A percentile compares a stretch with the other conserved stretches of the same genome.
Conservation (phyloP, 2,113 vertebrate genomes). For the Illadopsis cleaveri region DNA sequence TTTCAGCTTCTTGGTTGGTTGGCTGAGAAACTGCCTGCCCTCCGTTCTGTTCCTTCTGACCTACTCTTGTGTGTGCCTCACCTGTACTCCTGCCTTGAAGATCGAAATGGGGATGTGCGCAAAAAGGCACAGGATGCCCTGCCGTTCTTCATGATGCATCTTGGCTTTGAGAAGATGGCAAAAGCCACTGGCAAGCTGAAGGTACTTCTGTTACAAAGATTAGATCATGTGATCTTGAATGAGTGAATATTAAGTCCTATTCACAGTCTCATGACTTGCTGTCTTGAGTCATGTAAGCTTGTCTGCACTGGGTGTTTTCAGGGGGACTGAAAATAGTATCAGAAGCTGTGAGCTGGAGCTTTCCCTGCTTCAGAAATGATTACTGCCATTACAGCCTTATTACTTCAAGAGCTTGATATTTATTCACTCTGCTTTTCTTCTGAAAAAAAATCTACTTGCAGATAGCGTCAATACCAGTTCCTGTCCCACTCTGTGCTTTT, state of each 20-base stretch:
- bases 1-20: conserved; percentile 91
- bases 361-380: background rate
- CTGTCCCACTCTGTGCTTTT: background rate
- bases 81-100: conserved; percentile 91
- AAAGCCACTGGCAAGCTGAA: conserved; percentile 94
- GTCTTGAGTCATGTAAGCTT: background rate
- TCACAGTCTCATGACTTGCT: background rate
- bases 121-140: conserved; percentile 96
- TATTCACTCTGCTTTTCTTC: background rate
- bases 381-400: background rate
- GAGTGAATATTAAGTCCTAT: background rate
- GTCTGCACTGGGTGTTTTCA: background rate
- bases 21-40: conserved; percentile 89
- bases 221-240: background rate
- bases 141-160: conserved; percentile 97
- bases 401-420: background rate
- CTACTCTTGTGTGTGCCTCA: conserved; percentile 87
- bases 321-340: background rate
- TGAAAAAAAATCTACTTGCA: background rate
- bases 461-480: background rate
- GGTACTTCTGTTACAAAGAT: conserved; percentile 67
- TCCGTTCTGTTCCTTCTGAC: conserved; percentile 86
- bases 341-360: background rate
- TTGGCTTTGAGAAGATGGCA: conserved; percentile 94
- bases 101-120: conserved; percentile 95